Percentiles rank a stretch among this genome's conserved stretches.
Evolutionary conservation across 1,140 invertebrate genomes (phyloP).

Genomic region (Rhyacophila brunnea): DNA sequence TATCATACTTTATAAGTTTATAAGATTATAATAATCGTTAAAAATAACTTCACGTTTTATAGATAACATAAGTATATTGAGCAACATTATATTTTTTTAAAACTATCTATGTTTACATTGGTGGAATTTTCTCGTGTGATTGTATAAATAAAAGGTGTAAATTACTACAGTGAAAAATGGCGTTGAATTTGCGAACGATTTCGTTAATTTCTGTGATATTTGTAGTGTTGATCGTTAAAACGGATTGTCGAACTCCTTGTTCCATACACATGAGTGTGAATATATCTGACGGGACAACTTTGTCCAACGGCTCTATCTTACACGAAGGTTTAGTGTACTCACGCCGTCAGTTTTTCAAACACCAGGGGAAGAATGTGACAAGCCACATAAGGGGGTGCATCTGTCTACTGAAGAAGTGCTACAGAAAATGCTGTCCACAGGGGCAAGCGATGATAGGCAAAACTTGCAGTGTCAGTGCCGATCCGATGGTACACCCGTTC

Average conservation of each 20-base stretch:
- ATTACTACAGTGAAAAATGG: no score
- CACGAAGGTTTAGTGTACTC: conserved; percentile 11
- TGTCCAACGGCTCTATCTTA: conserved; percentile 8
- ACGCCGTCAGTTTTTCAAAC: not conserved
- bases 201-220: no score
- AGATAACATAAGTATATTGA: no score
- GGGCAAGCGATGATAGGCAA: conserved; percentile 3
- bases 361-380: not conserved
- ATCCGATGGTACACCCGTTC: conserved; percentile 14
- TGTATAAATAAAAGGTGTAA: no score
- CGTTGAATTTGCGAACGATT: no score
- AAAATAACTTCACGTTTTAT: no score
- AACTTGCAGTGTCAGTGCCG: not conserved
- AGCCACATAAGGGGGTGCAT: conserved; percentile 16
- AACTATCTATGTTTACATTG: no score
- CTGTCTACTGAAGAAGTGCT: conserved; percentile 17
- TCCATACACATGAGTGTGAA: conserved; percentile 20
- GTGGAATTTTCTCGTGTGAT: no score
- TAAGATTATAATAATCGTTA: no score
- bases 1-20: no score
- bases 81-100: no score
- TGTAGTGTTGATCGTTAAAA: not conserved
- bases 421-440: conserved; percentile 29
- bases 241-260: conserved; percentile 4
- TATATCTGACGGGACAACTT: conserved; percentile 9